A percentile compares a stretch with the other conserved stretches of the same genome.
Conservation (phyloP, 2,888 invertebrate species). For the Heliconius charithonia region DNA sequence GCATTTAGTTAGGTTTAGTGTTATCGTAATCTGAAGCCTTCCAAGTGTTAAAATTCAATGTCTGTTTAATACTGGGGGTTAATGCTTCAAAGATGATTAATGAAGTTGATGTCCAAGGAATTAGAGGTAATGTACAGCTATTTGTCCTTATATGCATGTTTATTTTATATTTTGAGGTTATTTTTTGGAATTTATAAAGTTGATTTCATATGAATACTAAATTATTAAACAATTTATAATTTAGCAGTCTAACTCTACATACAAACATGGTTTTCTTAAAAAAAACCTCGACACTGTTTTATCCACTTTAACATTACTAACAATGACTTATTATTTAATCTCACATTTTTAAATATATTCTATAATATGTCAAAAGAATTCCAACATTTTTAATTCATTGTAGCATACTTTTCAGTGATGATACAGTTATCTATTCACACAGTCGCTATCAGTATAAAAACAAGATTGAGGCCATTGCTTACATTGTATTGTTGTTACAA, state of each 20-base stretch:
- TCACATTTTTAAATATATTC: background rate
- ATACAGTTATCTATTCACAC: constrained; percentile 11
- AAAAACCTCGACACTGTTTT: no score
- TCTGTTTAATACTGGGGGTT: constrained; percentile 76
- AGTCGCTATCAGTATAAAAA: constrained; percentile 8
- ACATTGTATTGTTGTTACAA: background rate
- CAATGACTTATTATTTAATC: background rate
- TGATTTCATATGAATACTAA: background rate
- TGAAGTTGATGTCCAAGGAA: constrained; percentile 67
- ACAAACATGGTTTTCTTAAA: background rate
- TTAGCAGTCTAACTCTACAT: background rate
- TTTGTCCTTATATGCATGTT: constrained; percentile 37
- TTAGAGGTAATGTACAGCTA: constrained; percentile 66
- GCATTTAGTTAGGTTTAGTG: constrained; percentile 82
- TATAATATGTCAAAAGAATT: background rate
- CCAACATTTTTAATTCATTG: background rate
- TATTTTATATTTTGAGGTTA: constrained; percentile 34
- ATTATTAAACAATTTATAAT: background rate
- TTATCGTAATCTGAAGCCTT: constrained; percentile 84
- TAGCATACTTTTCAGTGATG: background rate
- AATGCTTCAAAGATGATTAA: constrained; percentile 76
- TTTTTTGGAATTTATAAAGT: background rate
- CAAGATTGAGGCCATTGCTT: background rate
- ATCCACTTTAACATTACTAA: background rate
- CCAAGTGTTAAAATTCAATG: constrained; percentile 81